Evolutionary conservation across 1,140 invertebrate genomes (phyloP).

Genomic region (Psix sp.): DNA sequence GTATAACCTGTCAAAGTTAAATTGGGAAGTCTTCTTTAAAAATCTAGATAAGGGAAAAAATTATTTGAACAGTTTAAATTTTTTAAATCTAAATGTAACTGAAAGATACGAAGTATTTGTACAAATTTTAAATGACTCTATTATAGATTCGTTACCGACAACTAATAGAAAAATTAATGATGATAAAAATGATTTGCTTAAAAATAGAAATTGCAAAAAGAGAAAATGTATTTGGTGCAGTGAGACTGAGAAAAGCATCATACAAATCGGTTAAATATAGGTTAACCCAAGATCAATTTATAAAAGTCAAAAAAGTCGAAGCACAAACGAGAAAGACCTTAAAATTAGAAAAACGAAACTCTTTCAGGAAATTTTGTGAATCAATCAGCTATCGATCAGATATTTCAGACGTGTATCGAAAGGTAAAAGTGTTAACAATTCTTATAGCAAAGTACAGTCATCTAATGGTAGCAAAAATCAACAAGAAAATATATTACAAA

Average conservation of each 20-base stretch:
- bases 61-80: conserved; percentile 11
- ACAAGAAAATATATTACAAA: conserved; percentile 14
- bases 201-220: conserved; percentile 1
- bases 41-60: not conserved
- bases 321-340: conserved; percentile 6
- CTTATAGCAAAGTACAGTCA: conserved; percentile 1
- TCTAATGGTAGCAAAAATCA: conserved; percentile 4
- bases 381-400: conserved; percentile 1
- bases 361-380: conserved; percentile 8
- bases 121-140: conserved; percentile 7
- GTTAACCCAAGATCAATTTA: conserved; percentile 6
- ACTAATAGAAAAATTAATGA: not conserved
- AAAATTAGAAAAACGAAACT: conserved; percentile 14
- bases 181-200: conserved; percentile 8
- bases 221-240: conserved; percentile 25
- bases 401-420: conserved; percentile 2
- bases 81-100: conserved; percentile 5
- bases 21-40: conserved; percentile 6
- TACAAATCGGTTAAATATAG: conserved; percentile 12
- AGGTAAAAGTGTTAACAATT: conserved; percentile 23
- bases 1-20: conserved; percentile 8
- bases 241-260: conserved; percentile 12
- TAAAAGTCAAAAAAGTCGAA: conserved; percentile 21
- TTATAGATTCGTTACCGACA: not conserved
- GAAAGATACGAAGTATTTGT: conserved; percentile 14